phyloP scores from a whole-genome alignment of 2,888 invertebrate genomes.

The Sinelater perroti region DNA sequence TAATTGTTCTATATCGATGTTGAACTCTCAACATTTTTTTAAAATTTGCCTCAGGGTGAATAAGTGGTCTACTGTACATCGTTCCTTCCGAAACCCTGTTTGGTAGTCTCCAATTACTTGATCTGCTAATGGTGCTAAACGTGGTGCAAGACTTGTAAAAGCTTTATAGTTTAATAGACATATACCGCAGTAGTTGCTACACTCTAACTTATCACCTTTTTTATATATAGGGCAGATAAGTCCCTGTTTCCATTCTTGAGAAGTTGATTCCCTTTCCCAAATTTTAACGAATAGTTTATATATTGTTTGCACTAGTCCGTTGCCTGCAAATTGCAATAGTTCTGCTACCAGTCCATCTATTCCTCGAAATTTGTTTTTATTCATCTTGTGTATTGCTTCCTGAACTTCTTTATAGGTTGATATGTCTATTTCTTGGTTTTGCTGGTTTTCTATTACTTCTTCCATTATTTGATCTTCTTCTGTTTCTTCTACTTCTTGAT shows the following conservation, averaged over 20 bases:
- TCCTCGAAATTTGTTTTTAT: not conserved
- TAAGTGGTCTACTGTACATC: not conserved
- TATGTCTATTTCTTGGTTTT: not conserved
- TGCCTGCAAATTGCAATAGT: not conserved
- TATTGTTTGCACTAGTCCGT: not conserved
- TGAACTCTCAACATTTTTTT: too few species aligned
- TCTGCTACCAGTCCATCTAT: not conserved
- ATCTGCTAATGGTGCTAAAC: too few species aligned
- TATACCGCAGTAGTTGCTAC: not conserved
- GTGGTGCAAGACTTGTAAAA: too few species aligned
- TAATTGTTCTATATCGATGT: not conserved
- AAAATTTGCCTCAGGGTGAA: not conserved
- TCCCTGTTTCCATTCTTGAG: not conserved
- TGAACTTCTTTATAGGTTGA: not conserved
- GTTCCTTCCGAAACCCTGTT: not conserved
- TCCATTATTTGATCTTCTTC: not conserved
- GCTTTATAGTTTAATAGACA: not conserved
- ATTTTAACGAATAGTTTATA: not conserved
- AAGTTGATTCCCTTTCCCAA: not conserved
- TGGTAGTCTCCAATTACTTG: not conserved
- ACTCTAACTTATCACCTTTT: conserved; percentile 1
- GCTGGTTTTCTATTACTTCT: not conserved
- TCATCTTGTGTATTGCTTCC: not conserved
- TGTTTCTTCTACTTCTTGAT: not conserved
- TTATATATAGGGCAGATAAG: not conserved